Evolutionary conservation across 30 jellyfish, hydroid and myxozoan genomes (phyloP).

Genomic region (Mastigias papua): DNA sequence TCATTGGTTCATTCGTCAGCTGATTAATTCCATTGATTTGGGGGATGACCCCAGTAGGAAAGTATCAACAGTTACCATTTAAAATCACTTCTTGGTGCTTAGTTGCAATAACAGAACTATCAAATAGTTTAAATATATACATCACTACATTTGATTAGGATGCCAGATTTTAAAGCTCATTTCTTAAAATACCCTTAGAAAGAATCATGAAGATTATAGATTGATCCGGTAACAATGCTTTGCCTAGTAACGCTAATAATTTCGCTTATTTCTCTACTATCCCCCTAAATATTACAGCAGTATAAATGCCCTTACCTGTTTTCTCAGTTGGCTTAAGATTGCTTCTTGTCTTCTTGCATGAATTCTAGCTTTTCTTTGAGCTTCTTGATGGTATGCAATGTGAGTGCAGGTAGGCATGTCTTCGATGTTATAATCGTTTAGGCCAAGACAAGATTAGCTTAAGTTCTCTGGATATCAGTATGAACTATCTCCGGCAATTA

Average conservation of each 20-base stretch:
- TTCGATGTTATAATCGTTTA: neutral
- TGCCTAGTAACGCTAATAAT: neutral
- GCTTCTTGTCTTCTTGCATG: constrained; percentile 83
- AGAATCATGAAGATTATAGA: no score
- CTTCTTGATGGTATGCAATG: constrained; percentile 90
- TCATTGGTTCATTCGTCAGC: no score
- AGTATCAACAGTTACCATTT: no score
- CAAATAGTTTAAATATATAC: no score
- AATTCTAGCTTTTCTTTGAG: constrained; percentile 84
- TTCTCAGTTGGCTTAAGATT: constrained; percentile 31
- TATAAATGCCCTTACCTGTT: constrained; percentile 34
- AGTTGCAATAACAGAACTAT: no score
- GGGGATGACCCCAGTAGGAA: no score
- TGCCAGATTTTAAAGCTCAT: no score
- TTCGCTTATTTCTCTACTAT: neutral
- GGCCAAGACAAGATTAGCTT: neutral
- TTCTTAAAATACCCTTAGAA: no score
- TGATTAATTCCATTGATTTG: no score
- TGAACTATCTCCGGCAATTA: neutral
- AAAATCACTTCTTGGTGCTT: no score
- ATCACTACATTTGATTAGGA: no score
- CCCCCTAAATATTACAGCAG: neutral
- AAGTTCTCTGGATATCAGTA: neutral
- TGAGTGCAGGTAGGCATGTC: constrained; percentile 94
- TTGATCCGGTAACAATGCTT: neutral